Evolutionary conservation across 2,113 vertebrate species (phyloP).

Genomic region (Amazona vittata): DNA sequence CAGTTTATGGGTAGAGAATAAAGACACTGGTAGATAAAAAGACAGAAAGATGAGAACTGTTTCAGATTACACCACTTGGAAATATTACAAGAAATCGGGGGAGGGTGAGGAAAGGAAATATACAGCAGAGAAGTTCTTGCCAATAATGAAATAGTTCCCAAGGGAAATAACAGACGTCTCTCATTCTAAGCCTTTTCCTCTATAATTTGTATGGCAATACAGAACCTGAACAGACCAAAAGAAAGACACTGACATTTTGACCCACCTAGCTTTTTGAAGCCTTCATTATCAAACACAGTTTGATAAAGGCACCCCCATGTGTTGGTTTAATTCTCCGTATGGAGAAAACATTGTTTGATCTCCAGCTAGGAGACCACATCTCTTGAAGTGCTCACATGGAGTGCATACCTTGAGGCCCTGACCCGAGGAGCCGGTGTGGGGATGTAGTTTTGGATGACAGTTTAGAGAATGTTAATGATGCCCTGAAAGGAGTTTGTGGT

Average conservation of each 20-base stretch:
- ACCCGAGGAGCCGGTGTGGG: neutral
- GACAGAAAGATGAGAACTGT: neutral
- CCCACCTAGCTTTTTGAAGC: slow-evolving; percentile 60
- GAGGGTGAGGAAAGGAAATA: neutral
- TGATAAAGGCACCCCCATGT: slow-evolving; percentile 60
- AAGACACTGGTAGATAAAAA: neutral
- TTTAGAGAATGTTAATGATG: slow-evolving; percentile 35
- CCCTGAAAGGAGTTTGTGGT: neutral
- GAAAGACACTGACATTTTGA: slow-evolving; percentile 48
- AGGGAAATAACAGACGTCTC: slow-evolving; percentile 37
- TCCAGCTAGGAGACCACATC: slow-evolving; percentile 25
- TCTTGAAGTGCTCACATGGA: slow-evolving; percentile 25
- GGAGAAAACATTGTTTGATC: slow-evolving; percentile 49
- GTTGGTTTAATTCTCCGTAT: slow-evolving; percentile 39
- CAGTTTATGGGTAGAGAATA: neutral
- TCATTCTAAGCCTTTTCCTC: slow-evolving; percentile 49
- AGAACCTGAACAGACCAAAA: slow-evolving; percentile 45
- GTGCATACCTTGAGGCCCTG: neutral
- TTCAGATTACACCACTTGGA: slow-evolving; percentile 24
- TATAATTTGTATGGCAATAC: slow-evolving; percentile 45
- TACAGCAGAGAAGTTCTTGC: slow-evolving; percentile 25
- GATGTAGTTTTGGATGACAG: slow-evolving; percentile 7
- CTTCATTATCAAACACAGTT: slow-evolving; percentile 68
- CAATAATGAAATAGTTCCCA: slow-evolving; percentile 40
- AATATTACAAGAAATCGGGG: neutral